These are phyloP conservation scores for Coendou prehensilis DNA, from an alignment of 2,797 vertebrate species.

Conservation along the genomic window DNA sequence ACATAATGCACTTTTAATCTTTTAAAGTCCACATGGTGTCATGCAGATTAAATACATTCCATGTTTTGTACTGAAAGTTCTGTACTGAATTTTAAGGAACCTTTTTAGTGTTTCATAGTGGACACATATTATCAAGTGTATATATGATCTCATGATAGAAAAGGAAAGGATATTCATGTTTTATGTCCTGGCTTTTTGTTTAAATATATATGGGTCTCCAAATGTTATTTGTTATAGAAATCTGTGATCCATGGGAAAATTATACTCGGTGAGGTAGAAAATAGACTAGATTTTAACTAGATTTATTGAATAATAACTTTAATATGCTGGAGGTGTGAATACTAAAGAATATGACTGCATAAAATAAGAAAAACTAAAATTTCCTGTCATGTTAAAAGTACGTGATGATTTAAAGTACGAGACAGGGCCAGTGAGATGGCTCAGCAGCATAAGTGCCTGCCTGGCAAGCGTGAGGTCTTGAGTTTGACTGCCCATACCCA, in stretches of 20 bases:
- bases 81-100: neutral
- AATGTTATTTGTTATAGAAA: neutral
- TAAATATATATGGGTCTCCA: neutral
- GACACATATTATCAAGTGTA: neutral
- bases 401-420: neutral
- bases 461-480: too few species aligned
- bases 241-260: slow-evolving; percentile 26
- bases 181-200: neutral
- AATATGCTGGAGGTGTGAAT: neutral
- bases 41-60: neutral
- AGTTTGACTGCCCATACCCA: too few species aligned
- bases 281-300: neutral
- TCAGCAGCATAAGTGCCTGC: too few species aligned
- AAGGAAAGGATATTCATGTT: neutral
- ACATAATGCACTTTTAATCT: neutral
- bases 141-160: neutral
- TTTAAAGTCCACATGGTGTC: neutral
- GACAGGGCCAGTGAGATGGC: neutral
- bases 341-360: neutral
- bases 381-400: neutral
- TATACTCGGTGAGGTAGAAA: neutral
- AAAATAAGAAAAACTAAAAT: slow-evolving; percentile 17
- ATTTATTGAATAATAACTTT: neutral
- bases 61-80: neutral
- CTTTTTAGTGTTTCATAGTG: slow-evolving; percentile 31